Evolutionary conservation across 2,888 invertebrate genomes (phyloP).

Genomic region (Coleophora flavipennella): DNA sequence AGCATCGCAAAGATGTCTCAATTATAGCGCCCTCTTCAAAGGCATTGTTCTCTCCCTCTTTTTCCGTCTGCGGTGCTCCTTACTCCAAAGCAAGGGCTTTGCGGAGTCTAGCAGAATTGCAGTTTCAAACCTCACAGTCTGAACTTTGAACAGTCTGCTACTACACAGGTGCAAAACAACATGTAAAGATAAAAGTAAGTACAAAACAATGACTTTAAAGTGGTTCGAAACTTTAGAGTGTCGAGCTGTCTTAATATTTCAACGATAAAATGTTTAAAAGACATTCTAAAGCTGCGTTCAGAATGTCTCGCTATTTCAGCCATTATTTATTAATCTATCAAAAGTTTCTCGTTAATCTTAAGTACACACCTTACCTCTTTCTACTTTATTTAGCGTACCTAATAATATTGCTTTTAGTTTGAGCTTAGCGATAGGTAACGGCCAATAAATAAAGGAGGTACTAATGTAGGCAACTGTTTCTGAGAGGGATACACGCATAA

Average conservation of each 20-base stretch:
- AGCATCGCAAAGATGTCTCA: slow-evolving; percentile 32
- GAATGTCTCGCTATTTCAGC: too few relatives aligned
- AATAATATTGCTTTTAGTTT: not conserved
- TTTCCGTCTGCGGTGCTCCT: not conserved
- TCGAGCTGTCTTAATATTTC: not conserved
- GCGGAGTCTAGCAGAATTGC: not conserved
- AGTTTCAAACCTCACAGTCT: not conserved
- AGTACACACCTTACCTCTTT: too few relatives aligned
- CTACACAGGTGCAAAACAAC: slow-evolving; percentile 1
- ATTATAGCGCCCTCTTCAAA: slow-evolving; percentile 30
- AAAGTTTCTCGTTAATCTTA: too few relatives aligned
- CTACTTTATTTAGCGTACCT: too few relatives aligned
- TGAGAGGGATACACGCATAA: slow-evolving; percentile 13
- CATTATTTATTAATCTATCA: too few relatives aligned
- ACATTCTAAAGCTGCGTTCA: too few relatives aligned
- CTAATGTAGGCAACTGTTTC: slow-evolving; percentile 21
- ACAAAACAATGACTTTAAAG: too few relatives aligned
- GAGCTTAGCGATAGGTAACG: not conserved
- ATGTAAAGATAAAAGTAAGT: not conserved
- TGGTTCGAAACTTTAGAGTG: too few relatives aligned
- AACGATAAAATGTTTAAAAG: not conserved
- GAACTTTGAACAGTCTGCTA: slow-evolving; percentile 1
- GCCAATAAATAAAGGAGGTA: slow-evolving; percentile 12
- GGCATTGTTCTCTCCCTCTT: slow-evolving; percentile 22
- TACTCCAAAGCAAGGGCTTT: slow-evolving; percentile 10